phyloP scores from a whole-genome alignment of 2,888 invertebrate species.

The Dryobota labecula region DNA sequence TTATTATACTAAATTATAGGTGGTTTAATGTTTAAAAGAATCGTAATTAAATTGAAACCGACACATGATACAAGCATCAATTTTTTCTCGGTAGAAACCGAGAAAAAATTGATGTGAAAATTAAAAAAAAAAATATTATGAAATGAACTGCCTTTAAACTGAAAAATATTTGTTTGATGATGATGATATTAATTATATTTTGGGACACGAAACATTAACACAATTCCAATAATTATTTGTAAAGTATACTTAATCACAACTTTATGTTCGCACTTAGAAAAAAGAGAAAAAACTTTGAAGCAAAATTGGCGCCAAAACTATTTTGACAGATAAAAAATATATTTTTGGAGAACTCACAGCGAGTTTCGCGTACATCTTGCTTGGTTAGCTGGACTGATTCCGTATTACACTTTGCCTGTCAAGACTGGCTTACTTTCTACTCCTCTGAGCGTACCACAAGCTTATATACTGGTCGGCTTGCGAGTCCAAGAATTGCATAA shows the following conservation, averaged over 20 bases:
- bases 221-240: background rate
- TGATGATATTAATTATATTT: background rate
- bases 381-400: constrained; percentile 86
- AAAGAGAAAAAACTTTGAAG: constrained; percentile 6
- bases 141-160: background rate
- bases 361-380: constrained; percentile 89
- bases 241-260: background rate
- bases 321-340: background rate
- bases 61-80: background rate
- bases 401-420: constrained; percentile 79
- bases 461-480: constrained; percentile 82
- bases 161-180: background rate
- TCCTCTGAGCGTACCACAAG: constrained; percentile 78
- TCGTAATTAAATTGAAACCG: background rate
- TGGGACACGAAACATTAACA: background rate
- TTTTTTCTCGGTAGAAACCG: background rate
- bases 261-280: background rate
- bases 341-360: constrained; percentile 79
- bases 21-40: background rate
- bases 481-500: constrained; percentile 83
- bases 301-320: constrained; percentile 24
- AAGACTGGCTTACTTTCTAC: constrained; percentile 85
- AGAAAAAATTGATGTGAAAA: no score
- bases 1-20: no score
- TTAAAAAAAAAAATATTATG: background rate